These are phyloP conservation scores for Ambastaia sidthimunki DNA, from an alignment of 2,797 vertebrate genomes.

Conservation along the genomic window DNA sequence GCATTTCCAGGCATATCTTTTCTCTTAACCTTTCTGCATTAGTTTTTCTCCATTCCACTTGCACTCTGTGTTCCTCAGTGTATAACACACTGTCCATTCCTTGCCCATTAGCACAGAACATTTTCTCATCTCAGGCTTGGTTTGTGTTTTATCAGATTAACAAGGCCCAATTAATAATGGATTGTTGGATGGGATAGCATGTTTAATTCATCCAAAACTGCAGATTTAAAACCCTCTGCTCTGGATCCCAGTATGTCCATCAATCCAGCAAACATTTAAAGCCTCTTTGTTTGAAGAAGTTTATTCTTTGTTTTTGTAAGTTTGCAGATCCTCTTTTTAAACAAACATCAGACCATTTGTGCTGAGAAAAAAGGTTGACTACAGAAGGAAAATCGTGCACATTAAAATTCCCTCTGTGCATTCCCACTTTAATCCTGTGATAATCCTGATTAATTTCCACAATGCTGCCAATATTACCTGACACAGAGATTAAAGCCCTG, in stretches of 20 bases:
- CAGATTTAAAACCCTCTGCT: conserved; percentile 5
- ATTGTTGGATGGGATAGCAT: conserved; percentile 20
- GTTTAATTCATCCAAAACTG: conserved; percentile 30
- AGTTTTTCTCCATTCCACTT: not conserved
- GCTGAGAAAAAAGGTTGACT: not conserved
- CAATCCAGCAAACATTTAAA: not conserved
- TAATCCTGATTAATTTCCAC: not conserved
- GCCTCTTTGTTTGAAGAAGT: not conserved
- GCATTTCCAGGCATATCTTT: not conserved
- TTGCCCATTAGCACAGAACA: conserved; percentile 16
- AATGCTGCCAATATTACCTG: conserved; percentile 2
- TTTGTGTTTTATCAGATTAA: conserved; percentile 41
- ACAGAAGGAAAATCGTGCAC: not conserved
- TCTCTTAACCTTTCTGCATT: not conserved
- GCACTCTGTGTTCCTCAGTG: not conserved
- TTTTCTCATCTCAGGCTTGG: not conserved
- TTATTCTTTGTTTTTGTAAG: not conserved
- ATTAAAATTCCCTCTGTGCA: not conserved
- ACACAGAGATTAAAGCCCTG: not conserved
- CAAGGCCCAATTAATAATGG: conserved; percentile 29
- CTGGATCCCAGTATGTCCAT: not conserved
- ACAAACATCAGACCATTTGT: not conserved
- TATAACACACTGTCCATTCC: not conserved
- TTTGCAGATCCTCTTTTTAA: not conserved
- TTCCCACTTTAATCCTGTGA: not conserved